Conservation (phyloP, 2,888 invertebrate genomes). For the Gryllus longicercus region DNA sequence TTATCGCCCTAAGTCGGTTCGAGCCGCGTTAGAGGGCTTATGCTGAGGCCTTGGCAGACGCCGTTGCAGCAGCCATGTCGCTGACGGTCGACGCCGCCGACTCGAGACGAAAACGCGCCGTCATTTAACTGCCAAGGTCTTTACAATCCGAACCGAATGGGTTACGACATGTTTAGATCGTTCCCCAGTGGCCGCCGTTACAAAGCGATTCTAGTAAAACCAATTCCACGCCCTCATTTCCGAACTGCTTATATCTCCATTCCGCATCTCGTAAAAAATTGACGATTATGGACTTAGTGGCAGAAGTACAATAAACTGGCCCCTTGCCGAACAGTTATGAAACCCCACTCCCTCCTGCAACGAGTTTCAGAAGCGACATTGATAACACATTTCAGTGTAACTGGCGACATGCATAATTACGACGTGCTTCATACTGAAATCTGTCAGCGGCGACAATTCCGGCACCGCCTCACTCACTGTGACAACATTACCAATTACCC, state of each 20-base stretch:
- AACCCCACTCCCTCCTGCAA: background rate
- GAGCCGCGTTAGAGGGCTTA: too few species aligned
- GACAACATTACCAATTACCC: slow-evolving; percentile 17
- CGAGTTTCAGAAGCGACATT: background rate
- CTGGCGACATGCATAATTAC: background rate
- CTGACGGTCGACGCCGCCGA: too few species aligned
- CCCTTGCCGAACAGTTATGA: background rate
- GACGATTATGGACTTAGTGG: background rate
- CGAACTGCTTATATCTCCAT: background rate
- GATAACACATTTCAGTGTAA: background rate
- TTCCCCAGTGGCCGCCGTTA: too few species aligned
- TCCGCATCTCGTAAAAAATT: background rate
- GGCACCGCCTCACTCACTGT: background rate
- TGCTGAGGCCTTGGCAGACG: too few species aligned
- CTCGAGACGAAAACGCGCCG: too few species aligned
- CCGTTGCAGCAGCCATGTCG: too few species aligned
- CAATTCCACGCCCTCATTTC: too few species aligned
- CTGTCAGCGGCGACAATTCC: background rate
- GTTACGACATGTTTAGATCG: too few species aligned
- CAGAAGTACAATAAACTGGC: background rate
- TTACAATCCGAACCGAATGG: too few species aligned
- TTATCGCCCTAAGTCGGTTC: too few species aligned
- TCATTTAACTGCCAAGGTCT: too few species aligned
- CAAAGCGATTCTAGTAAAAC: too few species aligned
- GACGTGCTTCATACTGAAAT: background rate